Evolutionary conservation across 2,888 invertebrate genomes (phyloP).

Genomic region (Lepidocyrtoides sp.): DNA sequence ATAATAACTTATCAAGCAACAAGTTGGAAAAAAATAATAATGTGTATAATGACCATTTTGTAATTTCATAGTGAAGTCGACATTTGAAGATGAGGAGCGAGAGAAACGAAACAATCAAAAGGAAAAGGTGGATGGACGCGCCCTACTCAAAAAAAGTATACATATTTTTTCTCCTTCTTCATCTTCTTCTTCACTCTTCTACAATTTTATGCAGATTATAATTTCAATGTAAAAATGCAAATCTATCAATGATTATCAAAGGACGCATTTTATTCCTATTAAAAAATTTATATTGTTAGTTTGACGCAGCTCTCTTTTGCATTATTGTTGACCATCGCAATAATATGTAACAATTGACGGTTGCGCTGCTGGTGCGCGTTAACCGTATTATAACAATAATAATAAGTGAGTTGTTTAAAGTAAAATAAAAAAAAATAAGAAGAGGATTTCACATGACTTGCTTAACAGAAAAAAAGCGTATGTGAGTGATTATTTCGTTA

Average conservation of each 20-base stretch:
- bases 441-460: conserved; percentile 62
- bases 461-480: neutral
- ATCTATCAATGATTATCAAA: conserved; percentile 27
- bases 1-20: conserved; percentile 8
- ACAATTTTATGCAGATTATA: neutral
- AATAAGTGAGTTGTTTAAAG: neutral
- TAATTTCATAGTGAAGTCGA: conserved; percentile 56
- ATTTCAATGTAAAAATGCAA: conserved; percentile 26
- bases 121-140: conserved; percentile 74
- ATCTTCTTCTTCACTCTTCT: neutral
- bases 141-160: conserved; percentile 73
- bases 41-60: neutral
- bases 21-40: conserved; percentile 9
- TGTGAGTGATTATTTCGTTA: neutral
- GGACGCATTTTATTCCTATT: neutral
- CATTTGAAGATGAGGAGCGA: neutral
- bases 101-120: conserved; percentile 2
- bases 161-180: conserved; percentile 26
- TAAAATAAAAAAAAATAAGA: neutral
- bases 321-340: neutral
- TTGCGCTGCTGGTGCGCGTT: conserved; percentile 2
- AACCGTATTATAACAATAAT: conserved; percentile 22
- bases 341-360: conserved; percentile 13
- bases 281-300: conserved; percentile 34
- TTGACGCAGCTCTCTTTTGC: too few relatives aligned